Conservation (phyloP, 1,140 invertebrate species). For the Brachionus calyciflorus region DNA sequence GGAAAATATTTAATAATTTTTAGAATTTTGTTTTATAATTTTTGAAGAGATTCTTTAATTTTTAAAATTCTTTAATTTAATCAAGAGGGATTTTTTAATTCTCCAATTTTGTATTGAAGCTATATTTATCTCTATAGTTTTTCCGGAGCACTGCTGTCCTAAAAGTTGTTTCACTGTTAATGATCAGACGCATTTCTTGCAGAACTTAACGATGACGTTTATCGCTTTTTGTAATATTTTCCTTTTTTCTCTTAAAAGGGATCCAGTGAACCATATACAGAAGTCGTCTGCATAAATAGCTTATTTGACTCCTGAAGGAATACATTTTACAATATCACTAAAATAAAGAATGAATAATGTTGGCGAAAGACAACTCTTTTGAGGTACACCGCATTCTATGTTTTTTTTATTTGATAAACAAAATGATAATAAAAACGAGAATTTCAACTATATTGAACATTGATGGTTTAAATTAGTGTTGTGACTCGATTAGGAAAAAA, state of each 20-base stretch:
- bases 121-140: not conserved
- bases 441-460: no score
- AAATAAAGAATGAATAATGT: slow-evolving; percentile 27
- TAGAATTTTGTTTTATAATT: no score
- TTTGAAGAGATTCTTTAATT: no score
- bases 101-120: not conserved
- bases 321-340: not conserved
- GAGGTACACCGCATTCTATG: not conserved
- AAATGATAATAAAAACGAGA: no score
- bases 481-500: no score
- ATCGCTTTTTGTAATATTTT: slow-evolving; percentile 3
- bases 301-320: no score
- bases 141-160: not conserved
- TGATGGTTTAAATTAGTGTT: no score
- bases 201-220: not conserved
- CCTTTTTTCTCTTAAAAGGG: not conserved
- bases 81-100: slow-evolving; percentile 21
- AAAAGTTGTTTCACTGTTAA: not conserved
- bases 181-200: not conserved
- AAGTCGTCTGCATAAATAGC: no score
- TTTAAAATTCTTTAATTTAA: no score
- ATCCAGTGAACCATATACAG: not conserved
- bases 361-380: not conserved
- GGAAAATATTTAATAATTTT: no score
- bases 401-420: no score